Evolutionary conservation across 2,113 vertebrate genomes (phyloP).

Genomic region (Chionis minor): DNA sequence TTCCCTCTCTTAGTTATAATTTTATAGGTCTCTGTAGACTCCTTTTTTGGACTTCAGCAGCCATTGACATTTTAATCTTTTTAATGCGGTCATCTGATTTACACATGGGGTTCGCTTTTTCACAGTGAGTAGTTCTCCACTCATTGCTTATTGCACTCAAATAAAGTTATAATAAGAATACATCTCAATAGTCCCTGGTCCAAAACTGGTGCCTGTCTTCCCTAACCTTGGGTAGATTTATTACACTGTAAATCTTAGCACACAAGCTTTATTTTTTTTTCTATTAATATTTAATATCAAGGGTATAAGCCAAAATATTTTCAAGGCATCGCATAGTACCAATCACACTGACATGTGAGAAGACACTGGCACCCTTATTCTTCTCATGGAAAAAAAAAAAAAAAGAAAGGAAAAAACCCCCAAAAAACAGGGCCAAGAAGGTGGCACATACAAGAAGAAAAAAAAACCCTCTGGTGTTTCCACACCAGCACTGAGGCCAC

Average conservation of each 20-base stretch:
- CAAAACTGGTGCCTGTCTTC: slow-evolving; percentile 57
- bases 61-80: slow-evolving; percentile 82
- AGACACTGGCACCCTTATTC: not conserved
- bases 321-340: not conserved
- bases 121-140: slow-evolving; percentile 12
- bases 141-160: slow-evolving; percentile 70
- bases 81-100: slow-evolving; percentile 78
- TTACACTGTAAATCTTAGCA: slow-evolving; percentile 57
- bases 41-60: slow-evolving; percentile 75
- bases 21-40: slow-evolving; percentile 76
- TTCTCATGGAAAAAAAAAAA: not conserved
- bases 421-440: not conserved
- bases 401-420: not conserved
- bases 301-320: slow-evolving; percentile 25
- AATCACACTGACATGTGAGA: not conserved
- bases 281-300: slow-evolving; percentile 37
- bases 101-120: slow-evolving; percentile 60
- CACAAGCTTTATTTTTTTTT: slow-evolving; percentile 6
- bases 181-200: slow-evolving; percentile 56
- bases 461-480: not conserved
- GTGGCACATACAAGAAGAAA: not conserved
- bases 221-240: slow-evolving; percentile 65
- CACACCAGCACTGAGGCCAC: not conserved
- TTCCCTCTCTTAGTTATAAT: slow-evolving; percentile 72
- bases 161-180: slow-evolving; percentile 76